Evolutionary conservation across 2,888 invertebrate genomes (phyloP), one percentile per base, ranked within the genome.

Genomic region (Agriopis marginaria): DNA sequence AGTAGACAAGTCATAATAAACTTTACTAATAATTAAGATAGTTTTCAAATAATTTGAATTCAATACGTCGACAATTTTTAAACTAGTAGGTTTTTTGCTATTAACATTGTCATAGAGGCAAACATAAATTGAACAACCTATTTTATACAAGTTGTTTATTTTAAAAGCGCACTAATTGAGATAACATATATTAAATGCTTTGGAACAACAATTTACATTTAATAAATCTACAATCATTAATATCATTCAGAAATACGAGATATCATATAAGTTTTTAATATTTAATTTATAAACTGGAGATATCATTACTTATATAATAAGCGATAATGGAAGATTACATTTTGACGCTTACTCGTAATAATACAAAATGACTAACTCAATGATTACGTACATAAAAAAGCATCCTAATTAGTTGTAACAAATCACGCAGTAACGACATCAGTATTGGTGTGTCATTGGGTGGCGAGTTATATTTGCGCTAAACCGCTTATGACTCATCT

Each of bases 171-270:
- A 32, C 3, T 42, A 54, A 59, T 44, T 14, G 32, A 40, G 11
- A 53, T 12, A 72, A 76, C 66, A 66, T 32, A 61, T 39, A 69
- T 63, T 89, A 90, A 90, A 91, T 90, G 90, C 90, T 87, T 87
- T 86, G 84, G 84, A 85, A 87, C 82, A 80, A 79, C 77, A 68
- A 71, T 63, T 62, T 62, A 66, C 44, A 62, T 60, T 55, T 47
- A 51, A 59, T 50, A 47, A 54, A 56, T 47, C 59, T 67, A 69
- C 23, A 53, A 14, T 53, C 23, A 61, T 42, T 64, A 64, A 61
- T 69, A 63, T 64, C 42, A 66, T 68, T 54, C 56, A 65, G 39
- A 65, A 56, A 32, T 58, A 65, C 17, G 61, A 64, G 56, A 62
- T 39, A 50, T 51, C 58, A 45, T 66, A 65, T 12, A 32, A 32